Evolutionary conservation across 1,140 invertebrate species (phyloP).

Genomic region (Platorchestia sp.): DNA sequence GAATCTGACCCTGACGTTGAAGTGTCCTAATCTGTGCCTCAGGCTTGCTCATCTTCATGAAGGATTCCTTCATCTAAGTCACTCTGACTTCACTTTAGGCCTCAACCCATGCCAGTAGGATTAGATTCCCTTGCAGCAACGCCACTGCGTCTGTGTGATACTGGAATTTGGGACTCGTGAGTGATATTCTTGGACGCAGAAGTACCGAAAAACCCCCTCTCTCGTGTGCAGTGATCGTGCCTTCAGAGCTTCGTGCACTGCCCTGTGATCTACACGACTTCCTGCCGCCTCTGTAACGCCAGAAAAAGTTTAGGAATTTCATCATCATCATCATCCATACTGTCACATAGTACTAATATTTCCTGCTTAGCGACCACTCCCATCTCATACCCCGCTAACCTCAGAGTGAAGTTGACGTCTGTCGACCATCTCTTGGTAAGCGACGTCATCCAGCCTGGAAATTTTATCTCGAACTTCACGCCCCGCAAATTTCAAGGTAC

Average conservation of each 20-base stretch:
- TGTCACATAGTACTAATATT: background rate
- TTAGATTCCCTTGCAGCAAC: background rate
- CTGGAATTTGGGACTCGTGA: background rate
- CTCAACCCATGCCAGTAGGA: background rate
- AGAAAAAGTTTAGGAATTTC: background rate
- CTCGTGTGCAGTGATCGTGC: background rate
- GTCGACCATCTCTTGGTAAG: too few relatives aligned
- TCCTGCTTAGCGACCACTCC: background rate
- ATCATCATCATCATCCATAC: background rate
- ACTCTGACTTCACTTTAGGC: background rate
- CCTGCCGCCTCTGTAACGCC: background rate
- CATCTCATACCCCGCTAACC: too few relatives aligned
- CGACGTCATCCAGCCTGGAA: background rate
- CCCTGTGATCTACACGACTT: background rate
- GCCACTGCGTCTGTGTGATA: background rate
- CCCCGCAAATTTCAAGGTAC: background rate
- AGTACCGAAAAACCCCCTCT: background rate
- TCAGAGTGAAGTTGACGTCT: too few relatives aligned
- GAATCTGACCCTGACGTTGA: background rate
- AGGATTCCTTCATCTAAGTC: background rate
- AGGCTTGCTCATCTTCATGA: background rate
- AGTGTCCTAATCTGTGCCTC: background rate
- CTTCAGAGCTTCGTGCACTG: background rate
- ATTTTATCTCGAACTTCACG: background rate
- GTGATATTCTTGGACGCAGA: background rate